Percentiles rank a stretch among this genome's conserved stretches.
Conservation (phyloP, 1,140 invertebrate species). For the Drosophila takahashii region DNA sequence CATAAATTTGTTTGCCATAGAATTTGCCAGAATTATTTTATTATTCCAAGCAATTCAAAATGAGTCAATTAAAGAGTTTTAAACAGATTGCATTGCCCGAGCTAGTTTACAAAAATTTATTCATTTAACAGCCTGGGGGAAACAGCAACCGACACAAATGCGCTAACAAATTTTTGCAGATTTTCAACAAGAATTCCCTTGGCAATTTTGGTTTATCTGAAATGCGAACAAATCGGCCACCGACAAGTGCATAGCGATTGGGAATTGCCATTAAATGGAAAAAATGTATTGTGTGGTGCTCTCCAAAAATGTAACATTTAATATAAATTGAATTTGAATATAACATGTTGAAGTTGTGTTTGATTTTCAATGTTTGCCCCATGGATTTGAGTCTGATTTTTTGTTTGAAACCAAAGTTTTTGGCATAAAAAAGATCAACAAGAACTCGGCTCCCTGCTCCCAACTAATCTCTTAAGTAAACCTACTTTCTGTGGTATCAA, state of each 20-base stretch:
- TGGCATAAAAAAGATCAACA: constrained; percentile 11
- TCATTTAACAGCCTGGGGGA: constrained; percentile 33
- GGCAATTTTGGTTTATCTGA: constrained; percentile 42
- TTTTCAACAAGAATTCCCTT: constrained; percentile 51
- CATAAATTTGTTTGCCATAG: neutral
- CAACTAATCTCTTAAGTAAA: constrained; percentile 50
- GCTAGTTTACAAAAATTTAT: constrained; percentile 17
- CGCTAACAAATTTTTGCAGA: constrained; percentile 49
- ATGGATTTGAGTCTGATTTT: constrained; percentile 6
- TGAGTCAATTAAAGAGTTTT: constrained; percentile 5
- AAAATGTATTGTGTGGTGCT: constrained; percentile 19
- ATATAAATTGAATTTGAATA: constrained; percentile 24
- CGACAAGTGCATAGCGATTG: constrained; percentile 20
- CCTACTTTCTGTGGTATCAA: constrained; percentile 39
- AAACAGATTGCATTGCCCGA: constrained; percentile 2
- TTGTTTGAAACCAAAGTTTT: neutral
- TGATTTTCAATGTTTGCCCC: constrained; percentile 18
- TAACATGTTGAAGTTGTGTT: constrained; percentile 23
- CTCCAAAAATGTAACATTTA: constrained; percentile 16
- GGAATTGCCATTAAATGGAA: constrained; percentile 20
- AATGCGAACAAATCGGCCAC: constrained; percentile 21
- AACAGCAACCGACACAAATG: constrained; percentile 30
- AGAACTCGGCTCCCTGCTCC: constrained; percentile 16
- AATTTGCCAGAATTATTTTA: neutral
- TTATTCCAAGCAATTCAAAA: constrained; percentile 15